Percentiles rank a stretch among this genome's conserved stretches.
Conservation (phyloP, 2,113 vertebrate species). For the Melanostigma gelatinosum region DNA sequence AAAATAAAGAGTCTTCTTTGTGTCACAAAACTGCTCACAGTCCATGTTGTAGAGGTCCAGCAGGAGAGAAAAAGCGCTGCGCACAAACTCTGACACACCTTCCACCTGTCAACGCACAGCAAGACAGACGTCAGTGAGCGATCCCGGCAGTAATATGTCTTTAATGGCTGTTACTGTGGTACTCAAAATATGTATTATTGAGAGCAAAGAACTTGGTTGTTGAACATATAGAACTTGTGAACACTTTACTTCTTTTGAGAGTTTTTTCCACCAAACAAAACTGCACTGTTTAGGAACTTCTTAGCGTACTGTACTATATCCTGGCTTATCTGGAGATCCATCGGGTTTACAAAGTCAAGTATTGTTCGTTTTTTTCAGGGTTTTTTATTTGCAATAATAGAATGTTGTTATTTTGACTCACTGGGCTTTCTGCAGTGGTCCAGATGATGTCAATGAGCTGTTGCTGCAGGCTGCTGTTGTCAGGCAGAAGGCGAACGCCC, state of each 20-base stretch:
- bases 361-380: background rate
- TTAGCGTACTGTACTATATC: background rate
- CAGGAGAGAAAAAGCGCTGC: conserved; percentile 82
- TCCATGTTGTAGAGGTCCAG: conserved; percentile 87
- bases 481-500: conserved; percentile 68
- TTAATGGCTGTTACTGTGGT: background rate
- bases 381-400: background rate
- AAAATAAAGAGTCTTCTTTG: conserved; percentile 77
- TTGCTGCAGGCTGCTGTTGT: conserved; percentile 64
- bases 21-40: conserved; percentile 78
- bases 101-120: conserved; percentile 79
- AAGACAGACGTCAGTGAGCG: background rate
- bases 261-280: too few species aligned
- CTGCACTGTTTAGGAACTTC: background rate
- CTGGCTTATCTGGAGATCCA: background rate
- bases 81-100: conserved; percentile 85
- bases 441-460: conserved; percentile 84
- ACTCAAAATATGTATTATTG: background rate
- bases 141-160: background rate
- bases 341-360: background rate
- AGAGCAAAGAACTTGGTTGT: background rate
- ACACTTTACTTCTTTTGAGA: background rate
- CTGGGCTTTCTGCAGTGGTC: conserved; percentile 88
- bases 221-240: background rate
- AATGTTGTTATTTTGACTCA: conserved; percentile 68